Conservation (phyloP, 30 jellyfish, hydroid and myxozoan species). For the Hydractinia symbiolongicarpus region DNA sequence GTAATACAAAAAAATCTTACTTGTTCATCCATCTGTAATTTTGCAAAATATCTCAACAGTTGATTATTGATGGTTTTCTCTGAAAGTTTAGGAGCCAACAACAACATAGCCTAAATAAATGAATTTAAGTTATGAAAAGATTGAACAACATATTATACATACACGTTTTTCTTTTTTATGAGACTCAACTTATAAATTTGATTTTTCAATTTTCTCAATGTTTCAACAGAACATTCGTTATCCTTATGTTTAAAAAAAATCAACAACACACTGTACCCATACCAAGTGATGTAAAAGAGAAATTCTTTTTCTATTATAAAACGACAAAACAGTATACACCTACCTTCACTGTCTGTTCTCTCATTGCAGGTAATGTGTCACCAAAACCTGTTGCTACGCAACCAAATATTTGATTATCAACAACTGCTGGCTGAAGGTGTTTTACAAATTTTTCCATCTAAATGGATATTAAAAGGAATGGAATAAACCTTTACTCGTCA, state of each 20-base stretch:
- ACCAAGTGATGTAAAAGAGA: no score
- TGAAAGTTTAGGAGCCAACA: conserved; percentile 87
- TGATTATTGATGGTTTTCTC: conserved; percentile 85
- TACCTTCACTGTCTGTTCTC: conserved; percentile 96
- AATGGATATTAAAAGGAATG: neutral
- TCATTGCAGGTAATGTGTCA: conserved; percentile 97
- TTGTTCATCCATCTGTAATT: conserved; percentile 98
- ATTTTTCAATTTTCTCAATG: no score
- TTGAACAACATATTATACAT: neutral
- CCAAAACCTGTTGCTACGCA: conserved; percentile 99
- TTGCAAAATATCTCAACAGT: conserved; percentile 83
- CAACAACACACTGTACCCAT: no score
- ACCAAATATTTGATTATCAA: conserved; percentile 82
- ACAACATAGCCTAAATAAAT: conserved; percentile 67
- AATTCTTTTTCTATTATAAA: no score
- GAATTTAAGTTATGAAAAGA: neutral
- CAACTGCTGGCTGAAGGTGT: conserved; percentile 87
- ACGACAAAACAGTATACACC: no score
- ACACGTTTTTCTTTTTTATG: neutral
- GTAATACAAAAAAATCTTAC: conserved; percentile 7
- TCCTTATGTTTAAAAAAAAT: no score
- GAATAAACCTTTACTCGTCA: neutral
- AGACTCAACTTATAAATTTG: no score
- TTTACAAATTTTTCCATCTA: conserved; percentile 80
- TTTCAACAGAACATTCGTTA: no score